phyloP scores from a whole-genome alignment of 1,140 invertebrate genomes.

The Drosophila athabasca region DNA sequence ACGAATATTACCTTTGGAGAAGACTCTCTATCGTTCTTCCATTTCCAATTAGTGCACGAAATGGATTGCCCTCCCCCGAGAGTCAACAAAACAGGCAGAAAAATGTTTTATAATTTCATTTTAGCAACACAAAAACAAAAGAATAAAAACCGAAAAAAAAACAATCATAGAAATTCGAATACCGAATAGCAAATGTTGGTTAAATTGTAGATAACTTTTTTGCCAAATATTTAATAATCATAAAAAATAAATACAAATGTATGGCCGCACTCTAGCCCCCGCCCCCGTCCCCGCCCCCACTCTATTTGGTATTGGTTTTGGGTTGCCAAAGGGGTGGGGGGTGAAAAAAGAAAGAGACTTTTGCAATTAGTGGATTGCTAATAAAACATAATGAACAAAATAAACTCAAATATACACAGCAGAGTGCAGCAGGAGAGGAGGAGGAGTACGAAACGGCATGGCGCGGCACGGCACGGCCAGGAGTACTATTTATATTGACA shows the following conservation, averaged over 20 bases:
- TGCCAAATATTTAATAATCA: slow-evolving; percentile 67
- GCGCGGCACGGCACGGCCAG: no score
- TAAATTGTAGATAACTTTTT: slow-evolving; percentile 32
- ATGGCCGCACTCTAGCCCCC: not conserved
- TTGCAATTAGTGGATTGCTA: slow-evolving; percentile 66
- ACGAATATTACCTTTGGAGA: not conserved
- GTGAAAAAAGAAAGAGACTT: slow-evolving; percentile 34
- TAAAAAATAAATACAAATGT: slow-evolving; percentile 47
- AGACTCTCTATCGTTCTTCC: slow-evolving; percentile 13
- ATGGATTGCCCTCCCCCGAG: slow-evolving; percentile 3
- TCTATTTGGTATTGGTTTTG: slow-evolving; percentile 20
- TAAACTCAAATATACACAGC: slow-evolving; percentile 16
- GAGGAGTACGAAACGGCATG: no score
- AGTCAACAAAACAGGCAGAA: slow-evolving; percentile 51
- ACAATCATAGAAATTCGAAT: not conserved
- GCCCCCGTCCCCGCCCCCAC: not conserved
- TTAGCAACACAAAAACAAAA: slow-evolving; percentile 19
- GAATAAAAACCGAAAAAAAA: slow-evolving; percentile 14
- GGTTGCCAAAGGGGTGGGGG: not conserved
- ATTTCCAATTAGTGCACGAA: slow-evolving; percentile 69
- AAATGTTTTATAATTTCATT: slow-evolving; percentile 53
- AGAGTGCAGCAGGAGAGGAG: not conserved
- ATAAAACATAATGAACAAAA: slow-evolving; percentile 42
- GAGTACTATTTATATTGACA: slow-evolving; percentile 41
- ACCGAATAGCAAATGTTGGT: slow-evolving; percentile 1